Base-by-base conservation (phyloP, 2,113 vertebrate species). In the Acanthisitta chloris region DNA sequence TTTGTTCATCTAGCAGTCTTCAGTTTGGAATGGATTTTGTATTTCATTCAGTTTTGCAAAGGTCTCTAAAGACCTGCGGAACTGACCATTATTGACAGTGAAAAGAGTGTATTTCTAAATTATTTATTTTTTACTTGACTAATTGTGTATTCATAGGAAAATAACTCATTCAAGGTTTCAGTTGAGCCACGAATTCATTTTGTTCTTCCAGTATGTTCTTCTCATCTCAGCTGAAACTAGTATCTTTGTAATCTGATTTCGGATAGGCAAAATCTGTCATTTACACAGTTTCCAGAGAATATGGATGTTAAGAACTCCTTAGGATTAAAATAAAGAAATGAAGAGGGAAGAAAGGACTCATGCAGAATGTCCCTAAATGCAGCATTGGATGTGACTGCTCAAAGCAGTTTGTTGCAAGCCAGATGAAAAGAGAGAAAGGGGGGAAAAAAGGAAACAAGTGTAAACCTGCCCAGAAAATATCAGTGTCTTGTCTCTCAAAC, bases 401-500 rank as follows among this genome's bases (percentile, higher is more conserved):
- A 87, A 88, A 93, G 90, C 62, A 81, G 66, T 80, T 83, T 69
- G n/a, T 94, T 82, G 46, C 38, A 74, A 71, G 54, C 31, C 91
- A 52, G 16, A 65, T 94, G 52, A 92, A 89, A 58, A 64, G 45
- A 34, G 3, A 10, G 5, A 13, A 15, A 14, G 12, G 6, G 11
- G 11, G n/a, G 2, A 18, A 23, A 23, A 64, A n/a, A 24, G 26
- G 6, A 9, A 7, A 16, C 46, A 62, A 45, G 61, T 72, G 66
- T 96, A 94, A 91, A 92, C 42, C 86, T 94, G 64, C n/a, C 86
- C 77, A 94, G 91, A 87, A 85, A 40, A 26, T 48, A 15, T 4
- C 43, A 14, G 84, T 87, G 73, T 94, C 83, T 93, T 94, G 81
- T 94, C 81, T 96, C 69, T 88, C 86, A 82, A 85, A 89, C 57